phyloP scores from a whole-genome alignment of 2,797 vertebrate species.

The Macrochelys suwanniensis region DNA sequence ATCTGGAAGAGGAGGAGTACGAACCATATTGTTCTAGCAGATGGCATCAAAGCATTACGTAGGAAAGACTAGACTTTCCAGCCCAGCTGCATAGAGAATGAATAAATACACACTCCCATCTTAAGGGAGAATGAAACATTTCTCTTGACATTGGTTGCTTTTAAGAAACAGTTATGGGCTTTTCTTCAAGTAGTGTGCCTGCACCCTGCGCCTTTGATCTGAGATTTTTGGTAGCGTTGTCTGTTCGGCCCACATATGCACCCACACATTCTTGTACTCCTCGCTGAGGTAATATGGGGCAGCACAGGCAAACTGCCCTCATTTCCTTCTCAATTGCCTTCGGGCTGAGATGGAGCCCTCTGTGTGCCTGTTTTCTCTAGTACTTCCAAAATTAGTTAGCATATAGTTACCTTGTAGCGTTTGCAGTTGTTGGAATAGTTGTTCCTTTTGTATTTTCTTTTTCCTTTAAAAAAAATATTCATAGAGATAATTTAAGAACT shows the following conservation, averaged over 20 bases:
- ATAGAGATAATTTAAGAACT: background rate
- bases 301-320: background rate
- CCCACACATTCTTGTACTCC: background rate
- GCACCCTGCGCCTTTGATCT: background rate
- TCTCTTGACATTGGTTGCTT: background rate
- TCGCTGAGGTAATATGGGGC: background rate
- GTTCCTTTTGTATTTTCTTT: background rate
- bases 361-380: background rate
- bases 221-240: background rate
- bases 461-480: background rate
- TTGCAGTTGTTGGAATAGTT: background rate
- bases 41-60: slow-evolving; percentile 27
- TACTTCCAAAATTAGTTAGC: background rate
- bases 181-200: background rate
- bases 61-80: slow-evolving; percentile 30
- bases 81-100: background rate
- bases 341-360: background rate
- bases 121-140: background rate
- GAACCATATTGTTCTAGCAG: slow-evolving; percentile 55
- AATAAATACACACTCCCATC: background rate
- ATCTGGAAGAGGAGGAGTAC: slow-evolving; percentile 51
- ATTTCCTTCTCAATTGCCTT: background rate
- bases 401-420: background rate
- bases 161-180: background rate
- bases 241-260: background rate